Evolutionary conservation across 2,797 vertebrate genomes (phyloP).

Genomic region (Myotis findleyi): DNA sequence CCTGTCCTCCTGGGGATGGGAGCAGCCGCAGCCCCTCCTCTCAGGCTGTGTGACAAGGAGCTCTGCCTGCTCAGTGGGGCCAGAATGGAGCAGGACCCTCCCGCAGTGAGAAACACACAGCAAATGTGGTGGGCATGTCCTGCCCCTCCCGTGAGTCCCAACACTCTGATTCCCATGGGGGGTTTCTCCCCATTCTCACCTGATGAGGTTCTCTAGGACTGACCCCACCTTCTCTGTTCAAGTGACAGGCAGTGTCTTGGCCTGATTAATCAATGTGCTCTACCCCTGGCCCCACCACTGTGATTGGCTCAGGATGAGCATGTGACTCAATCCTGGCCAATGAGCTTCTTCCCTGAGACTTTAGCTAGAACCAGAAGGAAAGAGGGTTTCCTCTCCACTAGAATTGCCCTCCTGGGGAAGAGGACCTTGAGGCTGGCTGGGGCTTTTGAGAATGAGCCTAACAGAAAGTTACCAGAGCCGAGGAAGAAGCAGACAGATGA

Average conservation of each 20-base stretch:
- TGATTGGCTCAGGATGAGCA: not conserved
- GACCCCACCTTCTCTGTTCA: fast-evolving
- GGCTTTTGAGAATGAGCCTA: not conserved
- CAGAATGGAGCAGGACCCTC: not conserved
- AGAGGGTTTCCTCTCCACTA: no score
- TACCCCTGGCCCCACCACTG: not conserved
- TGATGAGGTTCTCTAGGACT: not conserved
- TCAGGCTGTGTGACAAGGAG: not conserved
- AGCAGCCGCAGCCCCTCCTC: not conserved
- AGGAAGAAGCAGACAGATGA: not conserved
- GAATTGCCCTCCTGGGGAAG: no score
- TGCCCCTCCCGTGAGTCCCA: not conserved
- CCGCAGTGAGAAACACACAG: no score
- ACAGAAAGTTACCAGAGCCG: not conserved
- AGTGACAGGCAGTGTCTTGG: no score
- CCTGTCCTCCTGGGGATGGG: not conserved
- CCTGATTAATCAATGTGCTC: not conserved
- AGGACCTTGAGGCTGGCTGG: not conserved
- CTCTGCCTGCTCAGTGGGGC: not conserved
- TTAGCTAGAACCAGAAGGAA: not conserved
- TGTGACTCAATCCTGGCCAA: not conserved
- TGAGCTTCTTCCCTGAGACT: not conserved
- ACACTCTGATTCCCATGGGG: not conserved
- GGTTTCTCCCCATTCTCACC: not conserved
- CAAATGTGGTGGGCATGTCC: not conserved